Conservation (phyloP, 1,140 invertebrate genomes). For the Trissolcus basalis region DNA sequence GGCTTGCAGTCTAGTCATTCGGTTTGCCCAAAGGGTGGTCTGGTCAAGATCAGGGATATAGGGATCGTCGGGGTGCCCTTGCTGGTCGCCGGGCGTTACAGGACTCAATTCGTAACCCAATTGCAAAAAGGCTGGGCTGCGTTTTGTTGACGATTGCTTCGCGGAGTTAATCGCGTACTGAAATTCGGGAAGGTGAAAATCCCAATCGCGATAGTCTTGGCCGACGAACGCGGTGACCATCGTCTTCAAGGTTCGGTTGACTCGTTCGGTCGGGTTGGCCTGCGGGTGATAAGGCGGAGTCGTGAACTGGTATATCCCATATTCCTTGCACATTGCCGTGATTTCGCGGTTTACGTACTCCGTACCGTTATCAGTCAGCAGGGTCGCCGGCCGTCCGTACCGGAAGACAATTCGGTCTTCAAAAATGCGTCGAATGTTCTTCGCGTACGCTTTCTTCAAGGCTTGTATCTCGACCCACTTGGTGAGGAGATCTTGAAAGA, state of each 20-base stretch:
- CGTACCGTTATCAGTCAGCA: conserved; percentile 6
- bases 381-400: background rate
- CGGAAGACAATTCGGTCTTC: background rate
- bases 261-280: background rate
- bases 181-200: background rate
- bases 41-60: background rate
- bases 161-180: background rate
- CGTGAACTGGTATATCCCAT: background rate
- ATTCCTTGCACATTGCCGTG: background rate
- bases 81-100: background rate
- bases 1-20: background rate
- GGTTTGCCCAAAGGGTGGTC: background rate
- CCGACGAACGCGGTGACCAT: background rate
- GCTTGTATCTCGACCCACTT: background rate
- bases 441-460: background rate
- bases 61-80: background rate
- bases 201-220: background rate
- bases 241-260: background rate
- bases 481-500: background rate
- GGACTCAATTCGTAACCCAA: background rate
- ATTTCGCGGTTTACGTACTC: background rate
- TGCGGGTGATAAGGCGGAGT: background rate
- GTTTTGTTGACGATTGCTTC: background rate
- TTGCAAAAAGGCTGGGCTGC: background rate
- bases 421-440: background rate